Evolutionary conservation across 1,140 invertebrate genomes (phyloP).

Genomic region (Leucophenga varia): DNA sequence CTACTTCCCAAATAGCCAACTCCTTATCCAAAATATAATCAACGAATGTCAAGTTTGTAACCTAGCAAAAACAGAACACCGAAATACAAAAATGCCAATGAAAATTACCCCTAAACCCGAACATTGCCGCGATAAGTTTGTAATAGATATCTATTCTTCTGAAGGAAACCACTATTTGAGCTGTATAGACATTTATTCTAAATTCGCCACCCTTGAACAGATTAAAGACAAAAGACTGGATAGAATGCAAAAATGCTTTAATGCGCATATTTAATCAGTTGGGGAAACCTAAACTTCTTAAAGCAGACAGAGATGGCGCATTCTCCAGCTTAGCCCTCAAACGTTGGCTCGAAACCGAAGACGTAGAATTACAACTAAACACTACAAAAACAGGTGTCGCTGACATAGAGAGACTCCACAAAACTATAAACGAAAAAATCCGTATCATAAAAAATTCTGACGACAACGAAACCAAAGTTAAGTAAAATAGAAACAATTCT

Average conservation of each 20-base stretch:
- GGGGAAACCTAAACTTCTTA: constrained; percentile 6
- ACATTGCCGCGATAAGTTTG: constrained; percentile 5
- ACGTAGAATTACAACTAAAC: constrained; percentile 11
- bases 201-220: constrained; percentile 11
- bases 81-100: background rate
- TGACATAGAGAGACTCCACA: constrained; percentile 12
- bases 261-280: no score
- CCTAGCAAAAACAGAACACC: constrained; percentile 6
- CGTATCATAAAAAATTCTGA: constrained; percentile 9
- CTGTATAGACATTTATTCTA: background rate
- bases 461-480: constrained; percentile 11
- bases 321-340: constrained; percentile 11
- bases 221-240: no score
- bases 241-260: no score
- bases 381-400: constrained; percentile 12
- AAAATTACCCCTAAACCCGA: constrained; percentile 1
- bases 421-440: constrained; percentile 8
- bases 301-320: constrained; percentile 12
- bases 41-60: constrained; percentile 10
- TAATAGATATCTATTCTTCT: constrained; percentile 1
- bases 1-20: constrained; percentile 6
- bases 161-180: background rate
- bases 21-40: constrained; percentile 10
- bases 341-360: constrained; percentile 10
- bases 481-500: constrained; percentile 8